Evolutionary conservation across 2,797 vertebrate genomes (phyloP).

Genomic region (Carduelis carduelis): DNA sequence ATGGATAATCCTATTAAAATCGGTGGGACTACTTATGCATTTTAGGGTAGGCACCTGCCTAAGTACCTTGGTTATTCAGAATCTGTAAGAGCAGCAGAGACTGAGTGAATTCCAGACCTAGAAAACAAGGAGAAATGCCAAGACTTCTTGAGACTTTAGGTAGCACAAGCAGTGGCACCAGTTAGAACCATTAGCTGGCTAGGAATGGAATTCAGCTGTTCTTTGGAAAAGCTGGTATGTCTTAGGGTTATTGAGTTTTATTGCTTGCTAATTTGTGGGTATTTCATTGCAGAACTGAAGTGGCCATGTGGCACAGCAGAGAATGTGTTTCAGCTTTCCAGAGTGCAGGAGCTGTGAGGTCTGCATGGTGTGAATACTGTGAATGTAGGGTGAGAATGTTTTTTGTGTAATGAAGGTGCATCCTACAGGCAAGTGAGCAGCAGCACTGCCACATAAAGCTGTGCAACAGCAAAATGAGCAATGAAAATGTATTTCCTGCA

Average conservation of each 20-base stretch:
- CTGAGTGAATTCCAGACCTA: constrained; percentile 16
- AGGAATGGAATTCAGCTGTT: constrained; percentile 42
- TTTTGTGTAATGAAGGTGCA: not conserved
- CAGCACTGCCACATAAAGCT: not conserved
- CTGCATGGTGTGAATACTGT: not conserved
- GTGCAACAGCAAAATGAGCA: not conserved
- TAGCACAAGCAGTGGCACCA: constrained; percentile 3
- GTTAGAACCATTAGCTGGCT: constrained; percentile 24
- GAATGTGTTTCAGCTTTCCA: not conserved
- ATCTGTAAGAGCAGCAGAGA: not conserved
- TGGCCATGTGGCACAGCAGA: not conserved
- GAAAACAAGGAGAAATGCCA: constrained; percentile 30
- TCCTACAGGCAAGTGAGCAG: not conserved
- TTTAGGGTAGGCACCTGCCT: constrained; percentile 28
- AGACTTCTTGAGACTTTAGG: not conserved
- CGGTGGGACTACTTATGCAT: not conserved
- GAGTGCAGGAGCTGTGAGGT: not conserved
- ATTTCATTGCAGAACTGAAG: not conserved
- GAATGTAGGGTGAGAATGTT: not conserved
- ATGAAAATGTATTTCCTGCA: not conserved
- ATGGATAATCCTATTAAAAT: constrained; percentile 1
- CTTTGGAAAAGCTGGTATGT: constrained; percentile 31
- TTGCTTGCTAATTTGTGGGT: not conserved
- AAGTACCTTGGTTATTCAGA: constrained; percentile 16
- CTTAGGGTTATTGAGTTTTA: not conserved